Percentiles rank a stretch among this genome's conserved stretches.
phyloP scores from a whole-genome alignment of 2,797 vertebrate genomes.

The Mergus octosetaceus region DNA sequence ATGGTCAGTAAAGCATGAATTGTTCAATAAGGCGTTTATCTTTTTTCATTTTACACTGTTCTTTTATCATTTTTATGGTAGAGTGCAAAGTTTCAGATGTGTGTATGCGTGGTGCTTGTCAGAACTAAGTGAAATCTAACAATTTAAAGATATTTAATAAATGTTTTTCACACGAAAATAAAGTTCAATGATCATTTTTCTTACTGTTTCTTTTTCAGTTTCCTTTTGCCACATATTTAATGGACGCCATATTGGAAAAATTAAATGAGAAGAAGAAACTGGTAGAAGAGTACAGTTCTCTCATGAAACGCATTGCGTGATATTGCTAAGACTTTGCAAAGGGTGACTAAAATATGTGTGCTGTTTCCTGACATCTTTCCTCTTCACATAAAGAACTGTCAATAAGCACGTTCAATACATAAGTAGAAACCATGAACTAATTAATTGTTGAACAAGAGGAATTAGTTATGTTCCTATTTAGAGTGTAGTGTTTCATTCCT shows the following conservation, averaged over 20 bases:
- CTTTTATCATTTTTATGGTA: slow-evolving; percentile 81
- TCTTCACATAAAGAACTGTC: slow-evolving; percentile 26
- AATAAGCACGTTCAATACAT: slow-evolving; percentile 57
- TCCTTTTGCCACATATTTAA: slow-evolving; percentile 89
- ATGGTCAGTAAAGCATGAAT: slow-evolving; percentile 84
- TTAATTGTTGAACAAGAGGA: slow-evolving; percentile 68
- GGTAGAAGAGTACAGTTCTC: slow-evolving; percentile 86
- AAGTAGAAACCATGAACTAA: slow-evolving; percentile 55
- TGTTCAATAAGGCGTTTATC: slow-evolving; percentile 83
- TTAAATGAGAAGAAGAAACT: slow-evolving; percentile 92
- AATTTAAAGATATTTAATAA: slow-evolving; percentile 61
- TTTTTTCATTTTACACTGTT: slow-evolving; percentile 81
- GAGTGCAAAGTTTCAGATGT: slow-evolving; percentile 71
- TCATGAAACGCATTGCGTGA: slow-evolving; percentile 80
- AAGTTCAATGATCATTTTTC: slow-evolving; percentile 62
- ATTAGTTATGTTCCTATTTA: slow-evolving; percentile 60
- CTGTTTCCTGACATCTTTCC: slow-evolving; percentile 12
- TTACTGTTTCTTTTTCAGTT: slow-evolving; percentile 83
- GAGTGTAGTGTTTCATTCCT: slow-evolving; percentile 59
- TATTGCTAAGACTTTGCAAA: slow-evolving; percentile 5
- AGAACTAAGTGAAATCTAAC: slow-evolving; percentile 72
- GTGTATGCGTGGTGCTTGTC: slow-evolving; percentile 35
- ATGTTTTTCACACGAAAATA: slow-evolving; percentile 61
- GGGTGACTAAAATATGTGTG: not conserved
- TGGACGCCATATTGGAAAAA: slow-evolving; percentile 89